These are phyloP conservation scores for Nyctalus aviator DNA, from an alignment of 2,797 vertebrate species.

Conservation along the genomic window DNA sequence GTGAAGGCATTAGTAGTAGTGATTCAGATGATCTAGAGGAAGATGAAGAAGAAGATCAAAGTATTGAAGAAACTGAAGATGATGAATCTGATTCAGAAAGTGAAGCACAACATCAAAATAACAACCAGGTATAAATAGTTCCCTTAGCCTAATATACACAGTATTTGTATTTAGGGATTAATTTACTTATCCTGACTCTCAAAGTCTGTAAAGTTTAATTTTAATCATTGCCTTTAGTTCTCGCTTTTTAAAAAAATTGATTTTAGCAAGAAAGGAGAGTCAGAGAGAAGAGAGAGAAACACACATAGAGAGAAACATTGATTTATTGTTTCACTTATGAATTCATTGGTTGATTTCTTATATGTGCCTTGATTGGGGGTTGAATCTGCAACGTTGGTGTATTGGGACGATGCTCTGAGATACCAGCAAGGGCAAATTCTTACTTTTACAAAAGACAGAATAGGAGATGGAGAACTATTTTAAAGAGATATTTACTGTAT, in stretches of 20 bases:
- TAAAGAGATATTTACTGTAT: background rate
- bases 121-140: conserved; percentile 89
- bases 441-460: background rate
- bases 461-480: background rate
- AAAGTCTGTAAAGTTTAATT: conserved; percentile 5
- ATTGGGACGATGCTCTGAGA: background rate
- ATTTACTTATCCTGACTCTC: background rate
- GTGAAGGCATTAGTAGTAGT: conserved; percentile 93
- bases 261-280: background rate
- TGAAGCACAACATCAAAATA: conserved; percentile 89
- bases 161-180: background rate
- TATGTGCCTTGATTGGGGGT: background rate
- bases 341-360: background rate
- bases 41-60: conserved; percentile 93
- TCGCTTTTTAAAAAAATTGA: background rate
- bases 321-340: background rate
- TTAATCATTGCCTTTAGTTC: conserved; percentile 25
- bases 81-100: conserved; percentile 93
- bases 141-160: background rate
- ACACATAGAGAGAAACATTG: background rate
- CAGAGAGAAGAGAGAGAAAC: background rate
- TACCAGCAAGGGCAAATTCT: background rate
- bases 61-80: conserved; percentile 92
- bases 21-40: conserved; percentile 95
- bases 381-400: background rate